A percentile compares a stretch with the other conserved stretches of the same genome.
Conservation (phyloP, 2,888 invertebrate species). For the Stegana nigrithorax region DNA sequence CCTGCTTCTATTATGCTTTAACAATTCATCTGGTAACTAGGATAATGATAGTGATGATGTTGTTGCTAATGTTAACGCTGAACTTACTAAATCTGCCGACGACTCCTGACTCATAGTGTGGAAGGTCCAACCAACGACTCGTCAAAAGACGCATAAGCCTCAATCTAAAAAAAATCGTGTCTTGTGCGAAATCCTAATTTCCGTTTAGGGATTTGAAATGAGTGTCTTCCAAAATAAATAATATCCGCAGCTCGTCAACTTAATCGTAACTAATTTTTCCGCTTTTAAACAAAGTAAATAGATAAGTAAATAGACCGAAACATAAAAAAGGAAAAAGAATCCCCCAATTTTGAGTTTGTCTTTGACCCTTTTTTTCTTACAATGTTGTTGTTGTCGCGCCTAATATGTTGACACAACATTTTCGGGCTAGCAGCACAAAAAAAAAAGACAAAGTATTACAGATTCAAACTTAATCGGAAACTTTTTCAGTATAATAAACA, state of each 20-base stretch:
- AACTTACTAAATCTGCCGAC: too few species aligned
- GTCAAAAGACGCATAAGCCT: too few species aligned
- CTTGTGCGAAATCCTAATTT: neutral
- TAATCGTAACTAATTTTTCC: conserved; percentile 12
- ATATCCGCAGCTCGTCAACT: conserved; percentile 17
- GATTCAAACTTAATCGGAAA: conserved; percentile 55
- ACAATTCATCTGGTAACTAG: too few species aligned
- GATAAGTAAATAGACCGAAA: too few species aligned
- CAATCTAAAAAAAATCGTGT: too few species aligned
- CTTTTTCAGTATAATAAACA: conserved; percentile 43
- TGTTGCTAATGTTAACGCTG: too few species aligned
- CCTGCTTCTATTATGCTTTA: too few species aligned
- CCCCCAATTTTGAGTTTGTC: neutral
- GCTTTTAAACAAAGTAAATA: neutral
- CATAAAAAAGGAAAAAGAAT: too few species aligned
- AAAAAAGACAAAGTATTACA: too few species aligned
- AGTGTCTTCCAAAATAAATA: neutral
- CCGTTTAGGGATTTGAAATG: neutral
- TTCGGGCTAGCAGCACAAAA: conserved; percentile 16
- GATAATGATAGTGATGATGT: too few species aligned
- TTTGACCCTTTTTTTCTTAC: neutral
- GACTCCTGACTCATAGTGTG: too few species aligned
- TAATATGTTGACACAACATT: conserved; percentile 18
- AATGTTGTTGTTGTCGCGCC: neutral
- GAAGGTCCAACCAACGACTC: too few species aligned